Base-by-base conservation (phyloP, 2,113 vertebrate genomes). In the Microtus richardsoni region DNA sequence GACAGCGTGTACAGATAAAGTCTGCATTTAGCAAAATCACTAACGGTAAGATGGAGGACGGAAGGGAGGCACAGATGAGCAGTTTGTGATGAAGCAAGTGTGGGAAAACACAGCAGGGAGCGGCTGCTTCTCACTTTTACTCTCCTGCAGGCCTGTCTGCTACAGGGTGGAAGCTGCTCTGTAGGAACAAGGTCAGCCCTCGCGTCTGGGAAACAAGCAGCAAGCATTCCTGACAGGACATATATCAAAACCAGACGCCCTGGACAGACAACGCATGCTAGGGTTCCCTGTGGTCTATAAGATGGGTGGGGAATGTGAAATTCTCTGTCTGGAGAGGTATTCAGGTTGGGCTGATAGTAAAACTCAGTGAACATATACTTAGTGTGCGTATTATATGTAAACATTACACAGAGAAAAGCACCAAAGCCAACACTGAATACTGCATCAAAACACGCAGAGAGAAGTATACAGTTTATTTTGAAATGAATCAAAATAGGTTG, bases 51-150 rank as follows among this genome's bases (percentile, higher is more conserved):
- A n/a, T 14, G 33, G 30, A 60, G 11, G 16, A 22, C 4, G 3
- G 1, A 6, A 39, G 21, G 54, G 44, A 49, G 9, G 24, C 24
- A 70, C 9, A 26, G 64, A 86, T 16, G 33, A 88, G 41, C 26
- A 22, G 11, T 24, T 0, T 47, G 39, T 68, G 87, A 87, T 30
- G 33, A 19, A 91, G 88, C 44, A 74, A 79, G 90, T 24, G 22
- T 0, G 44, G 71, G 74, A 36, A 86, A 74, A n/a, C 0, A 47
- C 0, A 49, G 16, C 1, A 2, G 60, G 60, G 11, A 60, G 66
- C 17, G 11, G 60, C 54, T 54, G 84, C 68, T 47, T 82, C 52
- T 83, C 84, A 14, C 11, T 24, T 47, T 86, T 39, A 39, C 73
- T 82, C 82, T 49, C 30, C 41, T 36, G 62, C 5, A 13, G 44